These are phyloP conservation scores for Channa argus DNA, from an alignment of 2,113 vertebrate species.

Conservation along the genomic window DNA sequence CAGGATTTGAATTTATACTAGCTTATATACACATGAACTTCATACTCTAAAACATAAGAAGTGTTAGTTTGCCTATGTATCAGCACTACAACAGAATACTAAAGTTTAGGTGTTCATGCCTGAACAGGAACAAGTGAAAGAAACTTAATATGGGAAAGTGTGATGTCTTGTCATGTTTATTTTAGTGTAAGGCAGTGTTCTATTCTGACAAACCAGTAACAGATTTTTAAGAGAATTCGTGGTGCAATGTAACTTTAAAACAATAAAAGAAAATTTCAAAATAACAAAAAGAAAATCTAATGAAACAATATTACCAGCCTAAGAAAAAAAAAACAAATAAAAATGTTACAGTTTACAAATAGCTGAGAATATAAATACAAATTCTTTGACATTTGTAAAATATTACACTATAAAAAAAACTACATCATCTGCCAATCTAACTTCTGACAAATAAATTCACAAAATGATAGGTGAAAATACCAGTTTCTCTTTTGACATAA, in stretches of 20 bases:
- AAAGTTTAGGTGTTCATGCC: no score
- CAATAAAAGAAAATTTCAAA: not conserved
- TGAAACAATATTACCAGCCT: conserved; percentile 17
- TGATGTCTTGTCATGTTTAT: conserved; percentile 52
- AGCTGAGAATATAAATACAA: conserved; percentile 72
- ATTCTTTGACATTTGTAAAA: conserved; percentile 46
- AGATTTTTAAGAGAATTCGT: conserved; percentile 31
- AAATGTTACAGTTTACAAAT: conserved; percentile 58
- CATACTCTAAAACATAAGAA: no score
- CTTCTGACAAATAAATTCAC: conserved; percentile 29
- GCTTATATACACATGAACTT: not conserved
- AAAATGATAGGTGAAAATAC: conserved; percentile 37
- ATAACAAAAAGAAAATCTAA: conserved; percentile 4
- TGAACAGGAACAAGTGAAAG: not conserved
- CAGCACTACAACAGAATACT: not conserved
- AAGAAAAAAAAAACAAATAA: conserved; percentile 35
- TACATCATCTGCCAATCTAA: conserved; percentile 39
- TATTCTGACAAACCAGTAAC: conserved; percentile 63
- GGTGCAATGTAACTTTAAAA: conserved; percentile 32
- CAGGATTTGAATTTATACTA: no score
- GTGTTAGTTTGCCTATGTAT: not conserved
- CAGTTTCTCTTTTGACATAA: conserved; percentile 22
- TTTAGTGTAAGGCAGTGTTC: conserved; percentile 75
- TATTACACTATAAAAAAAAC: conserved; percentile 51
- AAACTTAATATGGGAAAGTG: not conserved